A percentile compares a stretch with the other conserved stretches of the same genome.
phyloP scores from a whole-genome alignment of 2,888 invertebrate species.

The Leptodirus hochenwartii region DNA sequence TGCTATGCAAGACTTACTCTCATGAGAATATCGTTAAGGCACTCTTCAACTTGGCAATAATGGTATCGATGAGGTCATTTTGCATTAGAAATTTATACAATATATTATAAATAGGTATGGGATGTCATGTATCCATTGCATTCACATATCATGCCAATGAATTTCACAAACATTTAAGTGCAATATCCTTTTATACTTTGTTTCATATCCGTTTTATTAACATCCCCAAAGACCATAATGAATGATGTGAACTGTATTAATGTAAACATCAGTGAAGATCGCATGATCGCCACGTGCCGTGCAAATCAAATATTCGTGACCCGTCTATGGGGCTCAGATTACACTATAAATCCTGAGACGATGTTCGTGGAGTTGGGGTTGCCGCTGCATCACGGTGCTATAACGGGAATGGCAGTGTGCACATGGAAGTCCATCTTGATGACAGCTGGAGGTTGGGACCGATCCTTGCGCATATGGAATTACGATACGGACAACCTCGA shows the following conservation, averaged over 20 bases:
- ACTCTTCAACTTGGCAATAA: too few relatives aligned
- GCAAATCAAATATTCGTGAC: conserved; percentile 53
- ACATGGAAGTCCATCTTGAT: conserved; percentile 81
- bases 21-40: too few relatives aligned
- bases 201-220: neutral
- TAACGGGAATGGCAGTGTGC: conserved; percentile 67
- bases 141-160: too few relatives aligned
- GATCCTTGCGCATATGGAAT: conserved; percentile 82
- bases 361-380: conserved; percentile 50
- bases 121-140: too few relatives aligned
- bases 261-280: conserved; percentile 40
- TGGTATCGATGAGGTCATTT: too few relatives aligned
- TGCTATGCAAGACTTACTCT: too few relatives aligned
- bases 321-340: conserved; percentile 43
- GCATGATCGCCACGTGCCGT: conserved; percentile 42
- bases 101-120: too few relatives aligned
- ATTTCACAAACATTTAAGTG: too few relatives aligned
- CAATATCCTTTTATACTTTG: neutral
- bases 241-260: conserved; percentile 33
- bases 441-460: conserved; percentile 61
- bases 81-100: too few relatives aligned
- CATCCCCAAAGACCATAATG: neutral
- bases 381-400: conserved; percentile 61
- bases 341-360: conserved; percentile 37
- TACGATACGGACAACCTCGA: conserved; percentile 69